Evolutionary conservation across 2,797 vertebrate species (phyloP).

Genomic region (Sebastes itinus): DNA sequence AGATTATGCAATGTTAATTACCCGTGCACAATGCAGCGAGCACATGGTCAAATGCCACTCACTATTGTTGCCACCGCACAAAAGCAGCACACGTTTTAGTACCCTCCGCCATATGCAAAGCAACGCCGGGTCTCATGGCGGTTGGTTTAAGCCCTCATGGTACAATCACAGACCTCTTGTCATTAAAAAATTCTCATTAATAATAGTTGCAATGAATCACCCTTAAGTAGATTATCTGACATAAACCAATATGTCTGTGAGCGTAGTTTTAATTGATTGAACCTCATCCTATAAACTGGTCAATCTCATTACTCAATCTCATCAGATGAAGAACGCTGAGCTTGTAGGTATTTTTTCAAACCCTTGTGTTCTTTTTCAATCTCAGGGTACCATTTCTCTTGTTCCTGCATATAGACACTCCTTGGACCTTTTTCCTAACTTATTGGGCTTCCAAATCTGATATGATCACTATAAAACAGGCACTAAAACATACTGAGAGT

Average conservation of each 20-base stretch:
- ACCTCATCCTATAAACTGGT: conserved; percentile 42
- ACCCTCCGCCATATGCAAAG: conserved; percentile 47
- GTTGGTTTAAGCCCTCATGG: conserved; percentile 22
- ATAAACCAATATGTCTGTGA: conserved; percentile 58
- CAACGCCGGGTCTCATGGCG: conserved; percentile 6
- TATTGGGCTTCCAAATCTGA: conserved; percentile 9
- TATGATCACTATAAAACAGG: neutral
- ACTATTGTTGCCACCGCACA: conserved; percentile 57
- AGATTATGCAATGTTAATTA: conserved; percentile 84
- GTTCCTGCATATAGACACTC: conserved; percentile 29
- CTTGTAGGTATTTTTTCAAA: conserved; percentile 29
- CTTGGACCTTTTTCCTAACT: conserved; percentile 1
- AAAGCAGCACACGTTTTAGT: conserved; percentile 40
- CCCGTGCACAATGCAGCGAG: conserved; percentile 46
- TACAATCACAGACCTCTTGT: conserved; percentile 31
- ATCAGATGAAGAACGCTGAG: conserved; percentile 37
- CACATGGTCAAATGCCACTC: conserved; percentile 76
- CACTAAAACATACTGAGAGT: neutral
- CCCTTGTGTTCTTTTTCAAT: neutral
- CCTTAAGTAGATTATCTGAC: conserved; percentile 62
- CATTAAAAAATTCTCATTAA: conserved; percentile 71
- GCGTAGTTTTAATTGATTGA: conserved; percentile 55
- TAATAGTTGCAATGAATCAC: conserved; percentile 64
- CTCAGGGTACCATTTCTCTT: conserved; percentile 7
- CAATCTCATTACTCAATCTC: conserved; percentile 57